Evolutionary conservation across 1,140 invertebrate genomes (phyloP).

Genomic region (Agraylea sexmaculata): DNA sequence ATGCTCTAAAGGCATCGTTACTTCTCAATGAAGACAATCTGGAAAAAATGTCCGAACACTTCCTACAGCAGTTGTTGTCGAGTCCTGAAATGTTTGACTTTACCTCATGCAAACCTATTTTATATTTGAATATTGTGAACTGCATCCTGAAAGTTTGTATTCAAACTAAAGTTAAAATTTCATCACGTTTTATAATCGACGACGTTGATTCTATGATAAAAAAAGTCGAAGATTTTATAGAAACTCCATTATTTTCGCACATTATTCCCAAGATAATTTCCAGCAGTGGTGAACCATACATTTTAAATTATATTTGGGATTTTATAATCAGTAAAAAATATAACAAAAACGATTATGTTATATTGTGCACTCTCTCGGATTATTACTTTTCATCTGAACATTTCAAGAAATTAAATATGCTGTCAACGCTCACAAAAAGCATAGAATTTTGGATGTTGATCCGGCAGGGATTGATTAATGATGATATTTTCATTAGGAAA

Average conservation of each 20-base stretch:
- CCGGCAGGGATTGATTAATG: constrained; percentile 13
- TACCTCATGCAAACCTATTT: constrained; percentile 4
- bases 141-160: constrained; percentile 9
- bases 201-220: constrained; percentile 13
- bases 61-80: constrained; percentile 16
- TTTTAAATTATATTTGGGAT: constrained; percentile 18
- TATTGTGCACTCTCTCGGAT: constrained; percentile 15
- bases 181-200: constrained; percentile 11
- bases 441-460: constrained; percentile 20
- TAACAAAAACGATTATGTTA: constrained; percentile 14
- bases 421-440: constrained; percentile 13
- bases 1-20: constrained; percentile 10
- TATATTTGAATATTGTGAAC: constrained; percentile 15
- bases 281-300: constrained; percentile 13
- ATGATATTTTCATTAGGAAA: constrained; percentile 18
- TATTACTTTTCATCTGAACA: constrained; percentile 16
- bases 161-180: constrained; percentile 2
- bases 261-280: constrained; percentile 19
- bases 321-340: constrained; percentile 9
- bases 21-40: constrained; percentile 13
- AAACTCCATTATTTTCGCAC: constrained; percentile 12
- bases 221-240: constrained; percentile 8
- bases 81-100: constrained; percentile 1
- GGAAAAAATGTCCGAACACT: constrained; percentile 10
- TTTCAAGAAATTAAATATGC: constrained; percentile 5